Conservation (phyloP, 2,797 vertebrate genomes). For the Sebastes matsubarae region DNA sequence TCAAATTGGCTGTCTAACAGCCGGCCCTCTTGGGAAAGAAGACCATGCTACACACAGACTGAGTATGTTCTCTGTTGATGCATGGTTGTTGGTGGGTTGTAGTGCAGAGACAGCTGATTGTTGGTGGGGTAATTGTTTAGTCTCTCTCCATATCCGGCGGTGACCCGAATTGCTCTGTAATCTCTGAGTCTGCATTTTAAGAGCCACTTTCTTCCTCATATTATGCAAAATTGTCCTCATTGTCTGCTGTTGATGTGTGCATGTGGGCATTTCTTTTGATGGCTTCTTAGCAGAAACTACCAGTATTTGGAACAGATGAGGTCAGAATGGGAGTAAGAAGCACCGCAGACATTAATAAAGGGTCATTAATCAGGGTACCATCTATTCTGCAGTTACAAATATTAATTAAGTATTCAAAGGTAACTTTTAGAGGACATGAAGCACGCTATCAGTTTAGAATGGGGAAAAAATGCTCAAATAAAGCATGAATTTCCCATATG, state of each 20-base stretch:
- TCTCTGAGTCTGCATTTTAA: conserved; percentile 47
- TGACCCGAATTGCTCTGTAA: conserved; percentile 69
- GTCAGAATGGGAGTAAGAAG: background rate
- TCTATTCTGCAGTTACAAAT: background rate
- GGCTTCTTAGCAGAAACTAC: background rate
- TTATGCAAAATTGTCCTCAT: background rate
- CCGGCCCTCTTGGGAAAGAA: conserved; percentile 49
- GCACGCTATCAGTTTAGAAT: background rate
- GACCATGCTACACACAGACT: conserved; percentile 34
- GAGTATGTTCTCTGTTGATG: conserved; percentile 51
- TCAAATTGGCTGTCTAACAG: conserved; percentile 65
- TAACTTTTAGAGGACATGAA: background rate
- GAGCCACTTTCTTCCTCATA: conserved; percentile 17
- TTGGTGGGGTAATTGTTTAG: conserved; percentile 60
- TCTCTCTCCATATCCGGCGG: conserved; percentile 39
- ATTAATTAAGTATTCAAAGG: background rate
- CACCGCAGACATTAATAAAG: background rate
- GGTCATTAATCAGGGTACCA: background rate
- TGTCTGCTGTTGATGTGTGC: conserved; percentile 3
- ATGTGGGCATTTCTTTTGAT: background rate
- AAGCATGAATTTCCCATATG: background rate
- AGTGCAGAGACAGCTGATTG: conserved; percentile 63
- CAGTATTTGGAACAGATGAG: background rate
- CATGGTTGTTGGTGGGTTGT: conserved; percentile 38
- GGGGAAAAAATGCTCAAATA: background rate